These are phyloP conservation scores for Caradrina kadenii DNA, from an alignment of 2,888 invertebrate genomes.

Conservation along the genomic window DNA sequence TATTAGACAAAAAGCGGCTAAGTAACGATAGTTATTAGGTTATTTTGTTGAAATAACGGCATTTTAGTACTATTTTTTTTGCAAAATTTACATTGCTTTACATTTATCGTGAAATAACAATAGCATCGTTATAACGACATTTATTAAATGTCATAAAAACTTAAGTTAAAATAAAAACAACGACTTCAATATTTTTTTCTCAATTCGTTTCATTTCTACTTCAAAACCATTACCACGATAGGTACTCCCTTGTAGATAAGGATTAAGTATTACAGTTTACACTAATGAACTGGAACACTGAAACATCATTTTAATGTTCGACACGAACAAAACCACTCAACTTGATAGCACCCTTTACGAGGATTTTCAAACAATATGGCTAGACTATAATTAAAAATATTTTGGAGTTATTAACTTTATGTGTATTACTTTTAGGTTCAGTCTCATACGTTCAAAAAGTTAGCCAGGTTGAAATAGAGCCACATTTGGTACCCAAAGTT, in stretches of 20 bases:
- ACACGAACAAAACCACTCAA: slow-evolving; percentile 53
- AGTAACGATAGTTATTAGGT: no score
- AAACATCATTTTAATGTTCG: slow-evolving; percentile 54
- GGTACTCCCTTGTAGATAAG: slow-evolving; percentile 17
- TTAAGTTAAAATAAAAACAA: not conserved
- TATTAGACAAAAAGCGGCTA: no score
- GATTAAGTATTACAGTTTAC: slow-evolving; percentile 32
- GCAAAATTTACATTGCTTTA: no score
- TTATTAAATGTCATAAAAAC: no score
- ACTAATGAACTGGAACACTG: slow-evolving; percentile 47
- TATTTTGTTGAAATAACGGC: no score
- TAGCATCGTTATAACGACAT: no score
- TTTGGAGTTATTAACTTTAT: slow-evolving; percentile 14
- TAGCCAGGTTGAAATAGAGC: slow-evolving; percentile 10
- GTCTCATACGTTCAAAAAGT: slow-evolving; percentile 16
- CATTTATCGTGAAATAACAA: no score
- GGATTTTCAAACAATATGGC: slow-evolving; percentile 48
- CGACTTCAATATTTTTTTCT: not conserved
- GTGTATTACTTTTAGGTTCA: slow-evolving; percentile 3
- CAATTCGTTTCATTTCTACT: slow-evolving; percentile 16
- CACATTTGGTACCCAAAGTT: not conserved
- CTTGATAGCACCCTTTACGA: slow-evolving; percentile 51
- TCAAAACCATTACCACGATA: slow-evolving; percentile 4
- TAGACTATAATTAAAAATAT: slow-evolving; percentile 50
- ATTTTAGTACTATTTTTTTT: no score